These are phyloP conservation scores for Nycteola revayana DNA, from an alignment of 2,888 invertebrate genomes.

Conservation along the genomic window DNA sequence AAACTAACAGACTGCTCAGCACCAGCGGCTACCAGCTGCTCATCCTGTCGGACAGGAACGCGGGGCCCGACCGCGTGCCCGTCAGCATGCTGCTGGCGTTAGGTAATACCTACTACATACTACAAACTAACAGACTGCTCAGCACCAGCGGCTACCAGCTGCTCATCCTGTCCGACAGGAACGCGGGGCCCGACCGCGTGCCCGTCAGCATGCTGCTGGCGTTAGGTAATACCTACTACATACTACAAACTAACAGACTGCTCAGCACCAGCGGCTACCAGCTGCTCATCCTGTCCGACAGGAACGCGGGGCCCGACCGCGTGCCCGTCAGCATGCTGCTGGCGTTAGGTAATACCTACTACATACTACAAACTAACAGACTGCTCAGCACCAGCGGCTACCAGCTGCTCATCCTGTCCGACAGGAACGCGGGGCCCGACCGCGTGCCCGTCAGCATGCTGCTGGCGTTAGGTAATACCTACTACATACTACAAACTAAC, in stretches of 20 bases:
- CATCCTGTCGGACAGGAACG: background rate
- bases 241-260: background rate
- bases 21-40: background rate
- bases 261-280: background rate
- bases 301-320: slow-evolving; percentile 23
- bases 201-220: slow-evolving; percentile 90
- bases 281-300: background rate
- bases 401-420: slow-evolving; percentile 78
- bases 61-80: slow-evolving; percentile 87
- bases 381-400: background rate
- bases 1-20: background rate
- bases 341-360: slow-evolving; percentile 64
- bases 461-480: slow-evolving; percentile 91
- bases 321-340: slow-evolving; percentile 86
- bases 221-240: slow-evolving; percentile 80
- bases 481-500: slow-evolving; percentile 55
- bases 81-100: slow-evolving; percentile 91
- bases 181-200: slow-evolving; percentile 79
- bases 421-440: slow-evolving; percentile 87
- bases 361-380: background rate
- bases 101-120: slow-evolving; percentile 62
- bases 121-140: background rate
- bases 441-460: slow-evolving; percentile 89
- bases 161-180: slow-evolving; percentile 82
- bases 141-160: background rate